Evolutionary conservation across 2,797 vertebrate species (phyloP), one percentile per base, ranked within the genome.

Genomic region (Zalophus californianus): DNA sequence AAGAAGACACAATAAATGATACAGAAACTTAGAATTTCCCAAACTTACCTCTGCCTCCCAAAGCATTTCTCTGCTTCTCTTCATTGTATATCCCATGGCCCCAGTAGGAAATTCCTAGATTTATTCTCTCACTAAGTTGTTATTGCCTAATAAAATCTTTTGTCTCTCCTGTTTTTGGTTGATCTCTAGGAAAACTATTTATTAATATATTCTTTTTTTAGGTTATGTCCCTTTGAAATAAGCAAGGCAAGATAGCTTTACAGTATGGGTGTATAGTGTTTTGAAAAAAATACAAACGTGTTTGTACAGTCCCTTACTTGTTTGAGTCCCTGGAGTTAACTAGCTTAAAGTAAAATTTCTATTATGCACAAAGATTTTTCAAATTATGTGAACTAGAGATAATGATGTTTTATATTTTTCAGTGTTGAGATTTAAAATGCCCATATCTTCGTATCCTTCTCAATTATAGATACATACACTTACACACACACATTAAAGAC

Each of bases 261-360:
- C 5, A 94, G 29, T 12, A 72, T 35, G 50, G 75, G 83, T 73
- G 0, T 9, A 35, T 18, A 48, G 12, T 72, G 4, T 27, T 89
- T 90, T 27, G 20, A 13, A 56, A n/a, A 60, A 35, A 35, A 54
- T 0, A 68, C 7, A 35, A 32, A 18, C 38, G 18, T 66, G 9
- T 60, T 11, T 90, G 35, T 58, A 3, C 14, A 86, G 29, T 87
- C 1, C 12, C 32, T 78, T 72, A 29, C 13, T 89, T 88, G 3
- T 48, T 88, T 91, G 75, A n/a, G 21, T 94, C 15, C 66, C 5
- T 90, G 32, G 5, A 94, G 35, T 86, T 78, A 77, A 77, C 10
- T 68, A 60, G 48, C 66, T 84, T 91, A n/a, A 91, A 52, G 44
- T 94, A 2, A 91, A 88, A 95, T 86, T 86, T 82, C 27, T 80